Evolutionary conservation across 2,113 vertebrate species (phyloP).

Genomic region (Opisthocomus hoazin): DNA sequence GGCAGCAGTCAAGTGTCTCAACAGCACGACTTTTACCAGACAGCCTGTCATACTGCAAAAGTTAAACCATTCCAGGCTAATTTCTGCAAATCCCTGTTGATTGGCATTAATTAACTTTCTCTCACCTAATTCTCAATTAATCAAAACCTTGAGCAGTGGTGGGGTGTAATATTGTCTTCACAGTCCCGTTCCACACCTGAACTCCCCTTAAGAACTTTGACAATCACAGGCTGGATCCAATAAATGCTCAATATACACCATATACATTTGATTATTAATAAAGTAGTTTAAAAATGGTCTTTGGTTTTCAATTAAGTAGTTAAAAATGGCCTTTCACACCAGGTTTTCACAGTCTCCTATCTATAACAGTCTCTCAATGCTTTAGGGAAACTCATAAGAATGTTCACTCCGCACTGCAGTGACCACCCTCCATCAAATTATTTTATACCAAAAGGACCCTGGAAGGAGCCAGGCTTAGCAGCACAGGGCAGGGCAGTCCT

Average conservation of each 20-base stretch:
- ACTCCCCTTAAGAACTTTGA: neutral
- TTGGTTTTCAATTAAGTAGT: neutral
- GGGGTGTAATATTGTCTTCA: neutral
- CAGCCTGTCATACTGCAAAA: neutral
- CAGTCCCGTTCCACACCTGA: rapidly evolving
- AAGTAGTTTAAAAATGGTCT: neutral
- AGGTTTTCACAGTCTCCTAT: neutral
- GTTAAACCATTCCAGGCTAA: neutral
- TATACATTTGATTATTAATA: neutral
- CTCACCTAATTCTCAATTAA: neutral
- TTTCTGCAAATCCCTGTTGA: neutral
- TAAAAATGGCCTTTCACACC: neutral
- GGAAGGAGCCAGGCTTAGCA: neutral
- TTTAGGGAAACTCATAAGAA: neutral
- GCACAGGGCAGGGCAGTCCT: neutral
- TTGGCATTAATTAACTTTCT: neutral
- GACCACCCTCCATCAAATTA: neutral
- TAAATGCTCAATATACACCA: neutral
- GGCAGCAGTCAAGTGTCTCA: neutral
- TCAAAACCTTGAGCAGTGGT: neutral
- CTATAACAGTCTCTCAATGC: neutral
- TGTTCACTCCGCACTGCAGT: neutral
- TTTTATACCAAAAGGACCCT: neutral
- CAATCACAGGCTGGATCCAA: neutral
- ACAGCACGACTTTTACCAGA: neutral